phyloP scores from a whole-genome alignment of 1,140 invertebrate genomes.

The Drosophila santomea region DNA sequence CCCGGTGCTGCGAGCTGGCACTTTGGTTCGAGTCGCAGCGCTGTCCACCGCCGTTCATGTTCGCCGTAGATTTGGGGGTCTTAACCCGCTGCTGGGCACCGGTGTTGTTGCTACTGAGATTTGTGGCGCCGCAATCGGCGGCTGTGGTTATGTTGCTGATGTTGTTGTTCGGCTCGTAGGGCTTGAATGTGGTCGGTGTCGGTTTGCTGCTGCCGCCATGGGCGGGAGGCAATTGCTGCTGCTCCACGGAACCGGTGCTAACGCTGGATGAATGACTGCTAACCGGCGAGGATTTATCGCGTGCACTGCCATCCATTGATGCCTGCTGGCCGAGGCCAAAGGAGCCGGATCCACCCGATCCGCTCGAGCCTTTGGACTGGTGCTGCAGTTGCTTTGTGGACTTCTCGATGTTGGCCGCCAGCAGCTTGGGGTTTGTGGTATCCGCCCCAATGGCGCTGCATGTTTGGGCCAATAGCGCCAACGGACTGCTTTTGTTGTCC shows the following conservation, averaged over 20 bases:
- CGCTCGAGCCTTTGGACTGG: slow-evolving; percentile 37
- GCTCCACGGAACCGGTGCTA: slow-evolving; percentile 83
- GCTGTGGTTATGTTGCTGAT: slow-evolving; percentile 62
- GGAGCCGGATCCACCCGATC: slow-evolving; percentile 1
- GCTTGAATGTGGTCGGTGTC: slow-evolving; percentile 86
- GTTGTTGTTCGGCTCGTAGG: slow-evolving; percentile 88
- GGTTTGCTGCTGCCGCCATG: slow-evolving; percentile 56
- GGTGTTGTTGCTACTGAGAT: slow-evolving; percentile 68
- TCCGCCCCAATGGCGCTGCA: slow-evolving; percentile 98
- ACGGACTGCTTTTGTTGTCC: slow-evolving; percentile 97
- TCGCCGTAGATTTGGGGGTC: slow-evolving; percentile 64
- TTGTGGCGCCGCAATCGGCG: slow-evolving; percentile 74
- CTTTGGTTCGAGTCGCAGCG: slow-evolving; percentile 84
- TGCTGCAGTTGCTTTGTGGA: slow-evolving; percentile 86
- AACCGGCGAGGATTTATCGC: slow-evolving; percentile 87
- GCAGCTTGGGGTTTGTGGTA: slow-evolving; percentile 89
- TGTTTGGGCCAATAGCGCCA: slow-evolving; percentile 96
- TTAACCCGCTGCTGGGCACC: slow-evolving; percentile 63
- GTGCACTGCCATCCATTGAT: slow-evolving; percentile 81
- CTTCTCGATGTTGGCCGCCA: slow-evolving; percentile 89
- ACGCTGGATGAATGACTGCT: slow-evolving; percentile 83
- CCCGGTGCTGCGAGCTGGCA: slow-evolving; percentile 79
- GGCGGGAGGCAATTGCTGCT: slow-evolving; percentile 68
- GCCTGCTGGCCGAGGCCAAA: slow-evolving; percentile 33
- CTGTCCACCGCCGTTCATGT: slow-evolving; percentile 76